phyloP scores from a whole-genome alignment of 2,113 vertebrate species.

The Pelusios castaneus region DNA sequence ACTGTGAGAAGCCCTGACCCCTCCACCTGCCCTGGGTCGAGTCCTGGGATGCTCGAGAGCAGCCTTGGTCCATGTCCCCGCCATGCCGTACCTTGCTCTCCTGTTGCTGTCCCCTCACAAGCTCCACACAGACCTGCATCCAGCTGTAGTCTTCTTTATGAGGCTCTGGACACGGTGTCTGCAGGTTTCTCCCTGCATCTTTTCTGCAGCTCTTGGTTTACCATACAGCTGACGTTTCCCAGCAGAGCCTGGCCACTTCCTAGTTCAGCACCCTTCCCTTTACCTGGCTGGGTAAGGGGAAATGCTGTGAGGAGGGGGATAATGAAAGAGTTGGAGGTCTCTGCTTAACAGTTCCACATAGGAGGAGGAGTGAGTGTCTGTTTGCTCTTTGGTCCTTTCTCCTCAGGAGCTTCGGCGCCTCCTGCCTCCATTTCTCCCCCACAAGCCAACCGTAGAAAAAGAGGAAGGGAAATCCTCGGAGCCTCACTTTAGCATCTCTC shows the following conservation, averaged over 20 bases:
- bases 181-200: not conserved
- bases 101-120: not conserved
- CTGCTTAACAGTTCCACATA: not conserved
- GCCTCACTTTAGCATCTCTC: constrained; percentile 38
- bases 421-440: constrained; percentile 15
- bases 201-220: not conserved
- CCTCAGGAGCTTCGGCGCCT: not conserved
- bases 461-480: constrained; percentile 23
- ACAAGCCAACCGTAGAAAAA: not conserved
- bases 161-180: not conserved
- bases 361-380: not conserved
- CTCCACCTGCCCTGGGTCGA: too few species aligned
- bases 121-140: not conserved
- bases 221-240: not conserved
- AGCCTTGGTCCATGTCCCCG: too few species aligned
- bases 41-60: too few species aligned
- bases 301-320: not conserved
- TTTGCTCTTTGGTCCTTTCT: not conserved
- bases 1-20: too few species aligned
- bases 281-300: not conserved
- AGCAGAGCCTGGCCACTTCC: not conserved
- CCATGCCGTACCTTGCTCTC: not conserved
- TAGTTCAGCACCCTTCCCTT: not conserved
- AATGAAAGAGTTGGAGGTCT: not conserved
- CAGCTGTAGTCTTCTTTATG: not conserved